These are phyloP conservation scores for Melopsittacus undulatus DNA, from an alignment of 2,797 vertebrate species.

Conservation along the genomic window DNA sequence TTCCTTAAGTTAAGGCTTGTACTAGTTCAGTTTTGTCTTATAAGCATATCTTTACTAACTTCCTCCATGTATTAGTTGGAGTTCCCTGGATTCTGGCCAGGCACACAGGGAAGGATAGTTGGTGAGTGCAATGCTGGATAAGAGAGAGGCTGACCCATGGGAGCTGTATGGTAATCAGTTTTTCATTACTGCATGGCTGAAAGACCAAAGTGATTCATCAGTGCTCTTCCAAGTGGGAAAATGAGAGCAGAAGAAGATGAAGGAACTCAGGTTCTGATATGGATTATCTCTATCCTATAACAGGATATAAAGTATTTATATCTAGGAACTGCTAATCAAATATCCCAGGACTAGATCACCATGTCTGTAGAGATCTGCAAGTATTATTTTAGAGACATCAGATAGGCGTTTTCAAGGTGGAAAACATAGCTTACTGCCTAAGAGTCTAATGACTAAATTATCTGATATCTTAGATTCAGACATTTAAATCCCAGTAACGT, in stretches of 20 bases:
- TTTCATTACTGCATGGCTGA: background rate
- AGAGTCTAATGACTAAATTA: background rate
- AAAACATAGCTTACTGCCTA: background rate
- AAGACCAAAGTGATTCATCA: constrained; percentile 13
- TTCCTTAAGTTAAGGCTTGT: background rate
- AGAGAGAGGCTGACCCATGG: background rate
- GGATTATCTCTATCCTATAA: background rate
- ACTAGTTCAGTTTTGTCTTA: background rate
- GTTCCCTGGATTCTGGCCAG: background rate
- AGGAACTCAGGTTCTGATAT: background rate
- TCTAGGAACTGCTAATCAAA: constrained; percentile 1
- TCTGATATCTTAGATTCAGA: background rate
- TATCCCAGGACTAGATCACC: background rate
- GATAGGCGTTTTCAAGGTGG: background rate
- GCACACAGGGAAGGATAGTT: background rate
- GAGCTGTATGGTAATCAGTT: background rate
- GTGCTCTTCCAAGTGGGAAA: background rate
- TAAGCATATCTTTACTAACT: background rate
- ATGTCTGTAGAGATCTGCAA: background rate
- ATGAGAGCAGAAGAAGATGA: background rate
- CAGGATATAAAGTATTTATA: background rate
- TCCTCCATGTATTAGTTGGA: background rate
- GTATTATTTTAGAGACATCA: constrained; percentile 1
- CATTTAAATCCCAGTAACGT: background rate
- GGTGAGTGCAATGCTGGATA: background rate